These are phyloP conservation scores for Sapajus apella DNA, from an alignment of 2,113 vertebrate genomes.

Conservation along the genomic window DNA sequence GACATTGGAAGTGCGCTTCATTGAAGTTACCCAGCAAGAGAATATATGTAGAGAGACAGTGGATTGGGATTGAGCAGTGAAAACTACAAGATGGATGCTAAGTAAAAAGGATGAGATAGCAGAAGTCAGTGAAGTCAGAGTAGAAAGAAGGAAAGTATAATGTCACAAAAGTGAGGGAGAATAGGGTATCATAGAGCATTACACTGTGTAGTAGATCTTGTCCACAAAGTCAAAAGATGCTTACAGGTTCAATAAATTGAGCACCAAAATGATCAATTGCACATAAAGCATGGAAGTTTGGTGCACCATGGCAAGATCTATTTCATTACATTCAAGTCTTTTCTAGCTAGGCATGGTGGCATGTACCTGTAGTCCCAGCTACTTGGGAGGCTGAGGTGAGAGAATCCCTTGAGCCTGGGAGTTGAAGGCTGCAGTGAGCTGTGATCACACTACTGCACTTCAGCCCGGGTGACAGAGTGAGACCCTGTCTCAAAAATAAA, in stretches of 20 bases:
- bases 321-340: no score
- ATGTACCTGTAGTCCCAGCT: no score
- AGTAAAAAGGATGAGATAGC: neutral
- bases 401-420: no score
- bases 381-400: no score
- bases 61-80: neutral
- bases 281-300: neutral
- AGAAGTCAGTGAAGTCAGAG: neutral
- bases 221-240: neutral
- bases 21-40: neutral
- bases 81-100: neutral
- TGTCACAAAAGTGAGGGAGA: neutral
- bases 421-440: no score
- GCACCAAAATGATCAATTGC: neutral
- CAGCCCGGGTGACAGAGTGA: no score
- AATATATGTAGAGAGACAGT: neutral
- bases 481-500: no score
- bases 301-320: rapidly evolving
- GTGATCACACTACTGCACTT: no score
- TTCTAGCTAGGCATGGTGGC: neutral
- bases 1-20: rapidly evolving
- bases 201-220: no score
- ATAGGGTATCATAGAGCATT: neutral
- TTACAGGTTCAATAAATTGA: neutral
- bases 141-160: neutral